A percentile compares a stretch with the other conserved stretches of the same genome.
Conservation (phyloP, 2,888 invertebrate genomes). For the Alsophila aescularia region DNA sequence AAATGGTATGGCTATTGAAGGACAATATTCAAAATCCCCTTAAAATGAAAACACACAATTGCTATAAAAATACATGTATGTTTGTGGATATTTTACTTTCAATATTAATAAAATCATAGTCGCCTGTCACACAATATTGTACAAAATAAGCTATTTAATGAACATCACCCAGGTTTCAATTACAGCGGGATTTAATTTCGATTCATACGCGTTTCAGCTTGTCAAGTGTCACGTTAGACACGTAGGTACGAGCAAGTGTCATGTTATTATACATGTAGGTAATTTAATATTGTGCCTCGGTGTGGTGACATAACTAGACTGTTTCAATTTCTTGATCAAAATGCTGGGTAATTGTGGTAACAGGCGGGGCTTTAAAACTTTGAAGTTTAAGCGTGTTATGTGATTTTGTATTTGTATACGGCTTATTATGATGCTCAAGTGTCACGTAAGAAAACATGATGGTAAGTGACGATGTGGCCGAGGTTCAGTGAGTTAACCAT, state of each 20-base stretch:
- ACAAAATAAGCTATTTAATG: constrained; percentile 14
- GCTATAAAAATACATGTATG: too few species aligned
- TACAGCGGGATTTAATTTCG: constrained; percentile 20
- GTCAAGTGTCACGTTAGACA: constrained; percentile 22
- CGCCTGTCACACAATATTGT: not conserved
- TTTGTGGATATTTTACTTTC: not conserved
- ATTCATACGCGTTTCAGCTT: constrained; percentile 20
- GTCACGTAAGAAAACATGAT: too few species aligned
- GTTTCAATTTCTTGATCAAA: not conserved
- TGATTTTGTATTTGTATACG: too few species aligned
- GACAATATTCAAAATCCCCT: too few species aligned
- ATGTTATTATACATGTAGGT: constrained; percentile 6
- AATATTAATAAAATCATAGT: not conserved
- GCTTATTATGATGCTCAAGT: too few species aligned
- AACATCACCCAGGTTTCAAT: constrained; percentile 16
- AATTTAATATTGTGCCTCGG: not conserved
- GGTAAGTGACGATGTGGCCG: too few species aligned
- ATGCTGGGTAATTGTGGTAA: not conserved
- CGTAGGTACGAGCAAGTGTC: constrained; percentile 18
- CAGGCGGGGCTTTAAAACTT: not conserved
- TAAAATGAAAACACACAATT: too few species aligned
- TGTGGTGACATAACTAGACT: not conserved
- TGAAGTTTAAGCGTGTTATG: not conserved
- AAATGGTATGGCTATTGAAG: too few species aligned
- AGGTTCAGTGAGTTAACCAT: too few species aligned